Evolutionary conservation across 64 coral and sea anemone genomes (phyloP), one percentile per base, ranked within the genome.

Genomic region (Porites lutea): DNA sequence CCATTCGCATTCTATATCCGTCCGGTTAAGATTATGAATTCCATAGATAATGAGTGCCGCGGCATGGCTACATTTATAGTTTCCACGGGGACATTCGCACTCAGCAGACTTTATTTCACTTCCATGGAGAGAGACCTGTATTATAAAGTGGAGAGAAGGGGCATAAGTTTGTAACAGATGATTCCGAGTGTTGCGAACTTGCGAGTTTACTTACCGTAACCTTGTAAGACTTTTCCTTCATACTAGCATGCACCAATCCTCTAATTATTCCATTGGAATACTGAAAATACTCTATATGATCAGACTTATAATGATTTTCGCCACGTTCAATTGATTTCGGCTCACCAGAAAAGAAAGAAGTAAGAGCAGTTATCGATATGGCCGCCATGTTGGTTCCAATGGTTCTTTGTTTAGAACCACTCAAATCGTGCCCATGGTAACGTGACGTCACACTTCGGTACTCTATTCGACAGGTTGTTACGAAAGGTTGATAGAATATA

Each of bases 331-430:
- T 73, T 13, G 67, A 73, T 72, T 72, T 73, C 52, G 66, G 68
- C 68, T 87, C 85, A n/a, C 68, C 85, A 87, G 85, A 52, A 45
- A 87, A 87, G 85, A 87, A 73, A 54, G 68, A 87, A 55, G 64
- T 58, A 18, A 87, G 50, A 13, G 85, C 37, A 49, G 37, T 71
- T 69, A 87, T 87, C 51, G 85, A 22, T 37, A 87, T 53, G 22
- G 67, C 67, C 85, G 68, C 85, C 85, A 87, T 87, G 47, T 87
- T 87, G 85, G 68, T 57, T 87, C 65, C 3, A 87, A 13, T 60
- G 52, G 20, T 48, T 69, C 10, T 8, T 87, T 87, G 48, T 87
- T 87, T 87, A 87, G 85, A 87, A 87, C 85, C 48, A 71, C 22
- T 10, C 47, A 87, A 87, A 54, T 12, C n/a, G 50, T 52, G 45